These are phyloP conservation scores for Drosophila acutilabella DNA, from an alignment of 2,888 invertebrate genomes.

Conservation along the genomic window DNA sequence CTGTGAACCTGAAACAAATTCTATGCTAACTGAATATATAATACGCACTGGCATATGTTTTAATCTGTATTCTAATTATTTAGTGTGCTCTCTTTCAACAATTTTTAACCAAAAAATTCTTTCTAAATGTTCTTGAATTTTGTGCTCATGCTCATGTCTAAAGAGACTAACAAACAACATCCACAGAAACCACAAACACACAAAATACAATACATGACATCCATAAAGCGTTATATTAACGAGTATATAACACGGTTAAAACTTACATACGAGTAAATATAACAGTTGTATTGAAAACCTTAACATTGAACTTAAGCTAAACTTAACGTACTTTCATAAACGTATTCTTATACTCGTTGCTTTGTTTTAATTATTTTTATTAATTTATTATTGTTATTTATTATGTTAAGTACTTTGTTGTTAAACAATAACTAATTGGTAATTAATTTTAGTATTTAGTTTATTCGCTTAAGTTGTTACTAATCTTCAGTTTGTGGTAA, in stretches of 20 bases:
- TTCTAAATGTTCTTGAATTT: slow-evolving; percentile 78
- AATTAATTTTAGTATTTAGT: slow-evolving; percentile 54
- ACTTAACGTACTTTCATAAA: slow-evolving; percentile 44
- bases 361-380: slow-evolving; percentile 25
- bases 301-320: slow-evolving; percentile 58
- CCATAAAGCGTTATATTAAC: slow-evolving; percentile 30
- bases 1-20: slow-evolving; percentile 13
- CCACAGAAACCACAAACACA: slow-evolving; percentile 7
- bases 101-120: slow-evolving; percentile 34
- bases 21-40: not conserved
- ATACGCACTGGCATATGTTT: slow-evolving; percentile 56
- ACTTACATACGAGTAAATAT: slow-evolving; percentile 34
- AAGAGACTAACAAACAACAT: slow-evolving; percentile 36
- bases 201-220: slow-evolving; percentile 31
- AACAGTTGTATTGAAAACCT: slow-evolving; percentile 45
- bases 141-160: slow-evolving; percentile 71
- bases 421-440: slow-evolving; percentile 60
- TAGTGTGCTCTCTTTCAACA: slow-evolving; percentile 35
- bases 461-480: slow-evolving; percentile 65
- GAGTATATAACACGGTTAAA: slow-evolving; percentile 36
- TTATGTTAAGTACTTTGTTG: slow-evolving; percentile 50
- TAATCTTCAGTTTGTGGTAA: slow-evolving; percentile 46
- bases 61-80: slow-evolving; percentile 21
- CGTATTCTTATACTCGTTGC: slow-evolving; percentile 33
- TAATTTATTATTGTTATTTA: not conserved